phyloP scores from a whole-genome alignment of 1,140 invertebrate genomes.

The Calephelis virginiensis region DNA sequence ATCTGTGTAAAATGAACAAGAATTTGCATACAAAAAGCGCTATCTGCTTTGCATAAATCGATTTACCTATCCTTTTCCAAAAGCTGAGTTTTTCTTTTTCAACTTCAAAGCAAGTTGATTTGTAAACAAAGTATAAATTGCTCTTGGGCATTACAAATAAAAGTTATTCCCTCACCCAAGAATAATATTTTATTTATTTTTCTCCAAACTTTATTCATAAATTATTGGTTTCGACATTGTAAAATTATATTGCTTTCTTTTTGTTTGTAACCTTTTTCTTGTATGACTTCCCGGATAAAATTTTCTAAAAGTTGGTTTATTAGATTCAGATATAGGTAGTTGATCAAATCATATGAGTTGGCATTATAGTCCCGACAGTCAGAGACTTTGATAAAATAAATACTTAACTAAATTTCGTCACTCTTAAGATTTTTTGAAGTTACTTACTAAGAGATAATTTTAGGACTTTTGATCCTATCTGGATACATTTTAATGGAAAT shows the following conservation, averaged over 20 bases:
- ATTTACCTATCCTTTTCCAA: constrained; percentile 73
- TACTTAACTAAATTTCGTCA: no score
- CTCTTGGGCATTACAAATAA: constrained; percentile 73
- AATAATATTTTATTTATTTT: constrained; percentile 25
- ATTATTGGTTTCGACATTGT: constrained; percentile 14
- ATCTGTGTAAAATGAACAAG: constrained; percentile 70
- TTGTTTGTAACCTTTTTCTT: background rate
- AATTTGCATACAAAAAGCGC: constrained; percentile 74
- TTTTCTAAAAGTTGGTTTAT: no score
- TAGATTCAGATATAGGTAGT: no score
- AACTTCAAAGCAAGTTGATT: constrained; percentile 70
- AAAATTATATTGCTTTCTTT: constrained; percentile 7
- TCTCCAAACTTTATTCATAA: constrained; percentile 25
- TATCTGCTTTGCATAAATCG: constrained; percentile 74
- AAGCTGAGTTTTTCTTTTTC: constrained; percentile 60
- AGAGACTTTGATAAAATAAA: no score
- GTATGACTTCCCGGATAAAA: no score
- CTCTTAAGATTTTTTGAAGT: no score
- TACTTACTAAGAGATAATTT: no score
- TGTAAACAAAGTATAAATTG: constrained; percentile 73
- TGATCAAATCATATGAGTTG: no score
- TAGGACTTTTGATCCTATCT: no score
- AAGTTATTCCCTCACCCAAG: constrained; percentile 42
- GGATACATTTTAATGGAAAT: no score
- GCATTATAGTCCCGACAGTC: no score